These are phyloP conservation scores for Apoda limacodes DNA, from an alignment of 2,888 invertebrate genomes.

Conservation along the genomic window DNA sequence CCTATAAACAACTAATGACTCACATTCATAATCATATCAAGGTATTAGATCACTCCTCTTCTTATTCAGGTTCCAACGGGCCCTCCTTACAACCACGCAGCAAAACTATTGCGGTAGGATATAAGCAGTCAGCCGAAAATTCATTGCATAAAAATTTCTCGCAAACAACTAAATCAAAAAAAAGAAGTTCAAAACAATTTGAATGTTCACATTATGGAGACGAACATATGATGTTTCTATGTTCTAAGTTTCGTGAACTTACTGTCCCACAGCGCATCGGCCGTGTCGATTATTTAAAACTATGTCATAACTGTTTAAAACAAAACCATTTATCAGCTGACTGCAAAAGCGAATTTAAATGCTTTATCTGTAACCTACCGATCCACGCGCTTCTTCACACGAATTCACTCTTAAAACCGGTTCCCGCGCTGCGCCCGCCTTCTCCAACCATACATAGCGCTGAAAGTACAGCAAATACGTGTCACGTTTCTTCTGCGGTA, in stretches of 20 bases:
- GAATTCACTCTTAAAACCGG: neutral
- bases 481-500: neutral
- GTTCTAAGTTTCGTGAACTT: conserved; percentile 4
- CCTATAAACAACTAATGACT: conserved; percentile 4
- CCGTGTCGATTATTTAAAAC: conserved; percentile 4
- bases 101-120: neutral
- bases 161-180: neutral
- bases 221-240: conserved; percentile 4
- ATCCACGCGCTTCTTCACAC: conserved; percentile 2
- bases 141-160: neutral
- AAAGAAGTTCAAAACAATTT: too few species aligned
- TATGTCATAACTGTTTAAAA: conserved; percentile 4
- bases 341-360: conserved; percentile 1
- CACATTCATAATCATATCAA: conserved; percentile 9
- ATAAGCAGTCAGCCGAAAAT: neutral
- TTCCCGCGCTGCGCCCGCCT: neutral
- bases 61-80: neutral
- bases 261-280: conserved; percentile 1
- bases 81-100: neutral
- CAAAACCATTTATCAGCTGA: too few species aligned
- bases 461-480: neutral
- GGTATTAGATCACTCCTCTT: conserved; percentile 2
- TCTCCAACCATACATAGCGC: neutral
- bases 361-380: neutral
- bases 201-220: conserved; percentile 2